Evolutionary conservation across 1,140 invertebrate species (phyloP).

Genomic region (Gyrodactylus salaris): DNA sequence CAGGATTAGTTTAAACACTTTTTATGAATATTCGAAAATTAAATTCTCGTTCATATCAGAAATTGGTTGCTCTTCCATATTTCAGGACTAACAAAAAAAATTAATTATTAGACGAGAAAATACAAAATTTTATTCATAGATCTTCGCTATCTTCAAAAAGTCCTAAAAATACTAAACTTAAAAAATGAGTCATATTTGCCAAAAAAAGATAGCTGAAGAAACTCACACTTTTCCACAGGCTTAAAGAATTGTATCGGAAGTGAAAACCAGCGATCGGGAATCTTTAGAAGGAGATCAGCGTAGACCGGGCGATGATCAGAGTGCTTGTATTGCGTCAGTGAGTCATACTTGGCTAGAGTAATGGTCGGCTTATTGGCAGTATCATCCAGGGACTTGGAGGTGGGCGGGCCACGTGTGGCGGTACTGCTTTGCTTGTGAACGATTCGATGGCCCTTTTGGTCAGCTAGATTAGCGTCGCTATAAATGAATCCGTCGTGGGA

Average conservation of each 20-base stretch:
- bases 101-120: no score
- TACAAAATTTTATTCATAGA: no score
- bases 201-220: no score
- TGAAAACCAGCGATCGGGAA: background rate
- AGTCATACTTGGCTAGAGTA: background rate
- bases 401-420: background rate
- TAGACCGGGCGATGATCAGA: constrained; percentile 6
- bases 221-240: background rate
- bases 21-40: background rate
- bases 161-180: no score
- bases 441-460: background rate
- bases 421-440: background rate
- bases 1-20: background rate
- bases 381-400: background rate
- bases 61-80: no score
- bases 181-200: no score
- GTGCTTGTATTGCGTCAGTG: background rate
- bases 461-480: background rate
- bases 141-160: no score
- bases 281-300: background rate
- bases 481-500: background rate
- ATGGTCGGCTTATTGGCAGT: background rate
- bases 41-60: no score
- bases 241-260: background rate
- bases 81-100: no score